A percentile compares a stretch with the other conserved stretches of the same genome.
Evolutionary conservation across 1,140 invertebrate genomes (phyloP).

Genomic region (Drosophila elegans): DNA sequence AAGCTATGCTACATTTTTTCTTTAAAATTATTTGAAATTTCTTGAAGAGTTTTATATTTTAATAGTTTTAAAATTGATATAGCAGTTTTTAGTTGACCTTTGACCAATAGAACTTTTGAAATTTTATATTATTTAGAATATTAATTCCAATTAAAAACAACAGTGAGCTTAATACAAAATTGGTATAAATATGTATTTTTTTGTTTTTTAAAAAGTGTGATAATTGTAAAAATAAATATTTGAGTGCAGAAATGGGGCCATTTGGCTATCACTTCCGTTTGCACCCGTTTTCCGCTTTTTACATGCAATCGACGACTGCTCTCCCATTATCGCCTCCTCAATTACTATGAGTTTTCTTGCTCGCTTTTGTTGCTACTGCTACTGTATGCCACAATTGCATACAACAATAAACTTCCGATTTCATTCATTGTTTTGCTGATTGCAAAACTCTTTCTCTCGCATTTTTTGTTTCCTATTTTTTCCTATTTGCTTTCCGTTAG

Average conservation of each 20-base stretch:
- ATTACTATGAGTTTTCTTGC: conserved; percentile 48
- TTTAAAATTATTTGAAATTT: too few relatives aligned
- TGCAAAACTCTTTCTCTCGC: conserved; percentile 57
- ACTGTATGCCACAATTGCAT: conserved; percentile 37
- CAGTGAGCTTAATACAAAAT: too few relatives aligned
- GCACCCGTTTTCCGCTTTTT: conserved; percentile 44
- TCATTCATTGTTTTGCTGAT: conserved; percentile 68
- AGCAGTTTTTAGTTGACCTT: too few relatives aligned
- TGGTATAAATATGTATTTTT: too few relatives aligned
- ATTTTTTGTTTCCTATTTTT: conserved; percentile 7
- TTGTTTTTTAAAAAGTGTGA: too few relatives aligned
- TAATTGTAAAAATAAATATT: background rate
- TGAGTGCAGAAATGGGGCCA: conserved; percentile 16
- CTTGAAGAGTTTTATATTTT: too few relatives aligned
- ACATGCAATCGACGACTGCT: conserved; percentile 52
- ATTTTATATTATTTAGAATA: too few relatives aligned
- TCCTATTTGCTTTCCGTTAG: conserved; percentile 47
- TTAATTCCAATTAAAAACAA: too few relatives aligned
- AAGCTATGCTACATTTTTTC: too few relatives aligned
- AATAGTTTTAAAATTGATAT: too few relatives aligned
- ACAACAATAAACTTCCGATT: conserved; percentile 76
- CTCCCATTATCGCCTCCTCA: conserved; percentile 35
- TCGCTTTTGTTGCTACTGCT: conserved; percentile 15
- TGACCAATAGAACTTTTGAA: too few relatives aligned
- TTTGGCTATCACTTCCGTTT: conserved; percentile 69